Evolutionary conservation across 2,888 invertebrate species (phyloP), one percentile per base, ranked within the genome.

Genomic region (Hydropsyche betteni): DNA sequence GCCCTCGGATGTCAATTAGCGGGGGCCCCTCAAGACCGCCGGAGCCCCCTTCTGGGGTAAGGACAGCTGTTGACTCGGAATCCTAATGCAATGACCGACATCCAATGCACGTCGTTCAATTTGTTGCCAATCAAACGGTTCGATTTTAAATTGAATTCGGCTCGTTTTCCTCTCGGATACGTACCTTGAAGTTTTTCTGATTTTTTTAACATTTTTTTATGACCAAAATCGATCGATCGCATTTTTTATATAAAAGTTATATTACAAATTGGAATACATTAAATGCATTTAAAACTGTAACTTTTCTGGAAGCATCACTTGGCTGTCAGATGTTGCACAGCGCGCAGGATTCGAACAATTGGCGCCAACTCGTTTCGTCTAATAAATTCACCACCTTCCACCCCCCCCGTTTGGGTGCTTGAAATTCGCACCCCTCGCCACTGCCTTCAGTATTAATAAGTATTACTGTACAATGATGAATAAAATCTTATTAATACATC

Each of bases 1-100:
- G 75, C 77, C 77, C 70, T 75, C 72, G 72, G 77, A 77, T 77
- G 77, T 77, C 77, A 77, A 77, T 77, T 77, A 77, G 77, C 75
- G 72, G 74, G 55, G 77, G 71, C 74, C 74, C 51, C 70, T 64
- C 51, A 51, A 55, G 72, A 38, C 70, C 72, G 36, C 55, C 14
- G 55, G 55, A 55, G 55, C 64, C 34, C 64, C 69, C 69, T 33
- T 16, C 38, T 33, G 14, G 70, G 53, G 55, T 52, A 55, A 36
- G 72, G 72, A 72, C 72, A 72, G 72, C 72, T 72, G 72, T 72
- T 72, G 72, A 72, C 72, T 72, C 33, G 58, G 36, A 38, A 14
- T 58, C 72, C 58, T 55, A 58, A 72, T 72, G 72, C 72, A 50
- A 72, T 72, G 72, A 72, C 72, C 72, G 58, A 72, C 58, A 72